phyloP scores from a whole-genome alignment of 2,888 invertebrate species.

The Liopterus haemorrhoidalis region DNA sequence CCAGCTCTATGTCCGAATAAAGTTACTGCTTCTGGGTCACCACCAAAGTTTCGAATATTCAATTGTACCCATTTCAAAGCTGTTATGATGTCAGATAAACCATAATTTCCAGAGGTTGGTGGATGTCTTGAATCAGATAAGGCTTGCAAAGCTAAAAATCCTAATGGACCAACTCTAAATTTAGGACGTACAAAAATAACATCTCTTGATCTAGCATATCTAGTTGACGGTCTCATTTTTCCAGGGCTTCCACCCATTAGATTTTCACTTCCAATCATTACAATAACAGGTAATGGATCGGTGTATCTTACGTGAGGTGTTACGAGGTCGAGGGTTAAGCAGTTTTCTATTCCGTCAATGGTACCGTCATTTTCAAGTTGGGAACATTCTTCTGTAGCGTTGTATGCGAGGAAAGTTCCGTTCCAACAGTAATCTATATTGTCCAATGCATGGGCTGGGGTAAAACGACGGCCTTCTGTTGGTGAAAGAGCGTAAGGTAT shows the following conservation, averaged over 20 bases:
- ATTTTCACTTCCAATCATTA: conserved; percentile 73
- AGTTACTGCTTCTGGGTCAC: conserved; percentile 70
- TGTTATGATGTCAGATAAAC: conserved; percentile 70
- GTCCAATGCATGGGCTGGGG: conserved; percentile 60
- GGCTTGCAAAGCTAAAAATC: conserved; percentile 71
- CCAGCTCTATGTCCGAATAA: conserved; percentile 81
- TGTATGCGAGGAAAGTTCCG: conserved; percentile 62
- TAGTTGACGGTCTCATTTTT: conserved; percentile 64
- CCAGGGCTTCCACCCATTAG: conserved; percentile 73
- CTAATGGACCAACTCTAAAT: conserved; percentile 72
- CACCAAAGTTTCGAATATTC: conserved; percentile 80
- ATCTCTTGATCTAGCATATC: conserved; percentile 69
- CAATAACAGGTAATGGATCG: conserved; percentile 73
- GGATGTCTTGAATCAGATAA: conserved; percentile 66
- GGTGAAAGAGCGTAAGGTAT: conserved; percentile 78
- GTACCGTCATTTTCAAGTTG: conserved; percentile 65
- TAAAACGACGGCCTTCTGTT: conserved; percentile 61
- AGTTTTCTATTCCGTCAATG: conserved; percentile 70
- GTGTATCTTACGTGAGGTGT: conserved; percentile 77
- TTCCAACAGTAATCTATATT: conserved; percentile 74
- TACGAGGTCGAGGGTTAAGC: conserved; percentile 74
- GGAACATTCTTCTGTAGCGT: conserved; percentile 60
- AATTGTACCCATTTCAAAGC: conserved; percentile 74
- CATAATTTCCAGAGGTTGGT: conserved; percentile 78
- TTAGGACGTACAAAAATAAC: conserved; percentile 83